phyloP scores from a whole-genome alignment of 2,113 vertebrate species.

The Craseonycteris thonglongyai region DNA sequence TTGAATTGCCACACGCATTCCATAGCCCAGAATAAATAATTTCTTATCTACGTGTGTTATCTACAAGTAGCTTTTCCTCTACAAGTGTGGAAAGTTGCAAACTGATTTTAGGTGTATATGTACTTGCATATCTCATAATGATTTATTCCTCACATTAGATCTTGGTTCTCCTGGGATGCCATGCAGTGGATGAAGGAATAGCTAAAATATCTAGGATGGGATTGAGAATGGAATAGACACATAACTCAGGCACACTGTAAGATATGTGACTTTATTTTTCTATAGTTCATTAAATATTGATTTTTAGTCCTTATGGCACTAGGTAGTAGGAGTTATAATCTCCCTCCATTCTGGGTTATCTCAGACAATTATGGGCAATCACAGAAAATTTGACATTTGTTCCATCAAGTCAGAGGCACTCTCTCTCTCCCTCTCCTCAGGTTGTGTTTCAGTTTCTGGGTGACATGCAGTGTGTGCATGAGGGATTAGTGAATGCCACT shows the following conservation, averaged over 20 bases:
- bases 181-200: background rate
- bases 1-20: background rate
- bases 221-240: background rate
- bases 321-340: background rate
- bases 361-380: background rate
- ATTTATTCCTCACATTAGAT: background rate
- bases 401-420: background rate
- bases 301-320: background rate
- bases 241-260: background rate
- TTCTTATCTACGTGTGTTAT: background rate
- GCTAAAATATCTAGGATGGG: background rate
- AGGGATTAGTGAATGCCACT: background rate
- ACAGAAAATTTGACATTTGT: background rate
- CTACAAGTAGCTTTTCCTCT: background rate
- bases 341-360: background rate
- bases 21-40: background rate
- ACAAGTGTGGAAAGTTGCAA: background rate
- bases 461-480: background rate
- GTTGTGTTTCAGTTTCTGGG: background rate
- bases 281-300: background rate
- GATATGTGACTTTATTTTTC: background rate
- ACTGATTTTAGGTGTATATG: background rate
- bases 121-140: background rate
- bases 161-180: background rate
- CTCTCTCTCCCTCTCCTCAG: background rate